These are phyloP conservation scores for Scelioninae gen. 2 DNA, from an alignment of 2,888 invertebrate genomes.

Conservation along the genomic window DNA sequence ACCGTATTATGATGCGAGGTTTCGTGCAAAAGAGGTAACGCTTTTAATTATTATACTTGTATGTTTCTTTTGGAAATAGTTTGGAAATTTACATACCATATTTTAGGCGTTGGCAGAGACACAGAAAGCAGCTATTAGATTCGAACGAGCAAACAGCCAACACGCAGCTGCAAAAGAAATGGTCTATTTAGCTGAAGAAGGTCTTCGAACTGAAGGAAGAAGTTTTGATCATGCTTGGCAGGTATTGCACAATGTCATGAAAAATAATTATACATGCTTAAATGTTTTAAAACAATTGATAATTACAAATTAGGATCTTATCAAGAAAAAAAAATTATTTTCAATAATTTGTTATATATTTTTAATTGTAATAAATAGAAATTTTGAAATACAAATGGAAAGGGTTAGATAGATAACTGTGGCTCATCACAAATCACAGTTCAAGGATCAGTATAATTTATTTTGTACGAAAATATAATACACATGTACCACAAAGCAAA, in stretches of 20 bases:
- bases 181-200: constrained; percentile 88
- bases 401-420: too few relatives aligned
- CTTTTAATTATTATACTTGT: not conserved
- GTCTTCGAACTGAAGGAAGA: constrained; percentile 79
- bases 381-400: too few relatives aligned
- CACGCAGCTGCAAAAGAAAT: constrained; percentile 95
- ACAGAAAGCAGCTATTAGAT: constrained; percentile 86
- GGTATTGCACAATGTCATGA: constrained; percentile 62
- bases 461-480: too few relatives aligned
- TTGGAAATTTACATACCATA: too few relatives aligned
- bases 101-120: constrained; percentile 85
- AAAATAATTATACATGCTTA: too few relatives aligned
- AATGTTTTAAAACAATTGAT: not conserved
- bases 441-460: too few relatives aligned
- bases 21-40: constrained; percentile 85
- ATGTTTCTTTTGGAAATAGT: too few relatives aligned
- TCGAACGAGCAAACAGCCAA: constrained; percentile 92
- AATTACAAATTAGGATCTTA: too few relatives aligned
- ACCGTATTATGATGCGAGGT: constrained; percentile 92
- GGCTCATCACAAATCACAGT: too few relatives aligned
- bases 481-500: too few relatives aligned
- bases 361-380: too few relatives aligned
- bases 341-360: not conserved
- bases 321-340: constrained; percentile 3
- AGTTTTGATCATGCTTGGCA: constrained; percentile 95